These are phyloP conservation scores for Sebastes reedi DNA, from an alignment of 2,797 vertebrate species.

Conservation along the genomic window DNA sequence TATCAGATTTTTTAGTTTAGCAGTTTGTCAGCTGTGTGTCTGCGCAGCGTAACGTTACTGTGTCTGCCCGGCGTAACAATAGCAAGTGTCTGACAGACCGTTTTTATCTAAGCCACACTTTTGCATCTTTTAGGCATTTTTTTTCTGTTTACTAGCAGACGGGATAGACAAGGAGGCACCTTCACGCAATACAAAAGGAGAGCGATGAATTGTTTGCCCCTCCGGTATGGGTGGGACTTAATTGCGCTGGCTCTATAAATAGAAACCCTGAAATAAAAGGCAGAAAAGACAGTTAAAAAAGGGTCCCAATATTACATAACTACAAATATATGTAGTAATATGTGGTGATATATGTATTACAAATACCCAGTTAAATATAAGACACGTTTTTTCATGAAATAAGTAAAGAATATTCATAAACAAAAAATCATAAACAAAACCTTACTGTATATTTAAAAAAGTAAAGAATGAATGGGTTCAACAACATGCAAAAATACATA, in stretches of 20 bases:
- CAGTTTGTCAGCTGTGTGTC: too few species aligned
- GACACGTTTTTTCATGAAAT: neutral
- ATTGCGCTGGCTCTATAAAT: neutral
- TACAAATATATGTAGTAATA: neutral
- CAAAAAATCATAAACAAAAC: too few species aligned
- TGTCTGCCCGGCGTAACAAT: too few species aligned
- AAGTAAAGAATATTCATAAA: neutral
- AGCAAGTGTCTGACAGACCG: too few species aligned
- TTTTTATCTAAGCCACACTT: neutral
- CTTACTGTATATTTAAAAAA: constrained; percentile 80
- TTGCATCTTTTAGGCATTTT: too few species aligned
- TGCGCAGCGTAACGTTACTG: too few species aligned
- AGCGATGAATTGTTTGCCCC: too few species aligned
- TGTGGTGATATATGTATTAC: neutral
- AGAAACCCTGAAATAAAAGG: neutral
- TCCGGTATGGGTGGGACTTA: neutral
- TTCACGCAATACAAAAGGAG: accelerated
- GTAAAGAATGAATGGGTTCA: constrained; percentile 76
- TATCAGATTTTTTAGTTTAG: neutral
- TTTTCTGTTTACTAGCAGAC: neutral
- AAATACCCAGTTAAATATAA: neutral
- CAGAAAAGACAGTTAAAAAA: neutral
- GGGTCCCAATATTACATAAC: too few species aligned
- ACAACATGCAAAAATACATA: constrained; percentile 78
- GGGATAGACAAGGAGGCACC: neutral